Evolutionary conservation across 2,888 invertebrate species (phyloP).

Genomic region (Agonopterix arenella): DNA sequence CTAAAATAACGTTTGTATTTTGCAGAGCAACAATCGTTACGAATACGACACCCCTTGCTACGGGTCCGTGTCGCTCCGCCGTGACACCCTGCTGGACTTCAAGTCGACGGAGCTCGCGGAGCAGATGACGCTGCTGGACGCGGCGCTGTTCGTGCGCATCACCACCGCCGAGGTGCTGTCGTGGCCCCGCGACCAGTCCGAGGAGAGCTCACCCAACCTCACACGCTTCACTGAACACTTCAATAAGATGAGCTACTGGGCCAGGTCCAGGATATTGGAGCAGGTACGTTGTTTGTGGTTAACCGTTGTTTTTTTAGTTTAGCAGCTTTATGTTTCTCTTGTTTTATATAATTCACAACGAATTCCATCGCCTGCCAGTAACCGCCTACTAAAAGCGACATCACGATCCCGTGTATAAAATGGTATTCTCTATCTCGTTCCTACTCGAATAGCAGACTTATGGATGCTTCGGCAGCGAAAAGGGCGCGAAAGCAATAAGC

Average conservation of each 20-base stretch:
- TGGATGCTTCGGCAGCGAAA: too few species aligned
- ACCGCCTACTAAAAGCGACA: too few species aligned
- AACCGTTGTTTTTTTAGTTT: too few species aligned
- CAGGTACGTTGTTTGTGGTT: constrained; percentile 54
- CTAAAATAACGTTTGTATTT: background rate
- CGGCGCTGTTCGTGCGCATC: constrained; percentile 95
- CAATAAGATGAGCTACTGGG: constrained; percentile 99
- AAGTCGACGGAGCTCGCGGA: constrained; percentile 97
- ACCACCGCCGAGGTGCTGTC: constrained; percentile 98
- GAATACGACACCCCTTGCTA: constrained; percentile 63
- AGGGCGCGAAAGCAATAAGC: too few species aligned
- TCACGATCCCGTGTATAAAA: too few species aligned
- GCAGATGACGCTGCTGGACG: constrained; percentile 98
- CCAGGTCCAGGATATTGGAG: constrained; percentile 93
- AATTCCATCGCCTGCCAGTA: too few species aligned
- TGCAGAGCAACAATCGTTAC: constrained; percentile 56
- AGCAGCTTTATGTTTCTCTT: too few species aligned
- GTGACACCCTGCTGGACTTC: constrained; percentile 88
- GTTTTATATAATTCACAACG: too few species aligned
- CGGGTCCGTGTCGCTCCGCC: constrained; percentile 59
- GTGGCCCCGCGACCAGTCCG: constrained; percentile 98
- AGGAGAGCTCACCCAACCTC: constrained; percentile 97
- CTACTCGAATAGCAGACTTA: too few species aligned
- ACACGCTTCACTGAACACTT: constrained; percentile 99
- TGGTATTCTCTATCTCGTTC: too few species aligned